phyloP scores from a whole-genome alignment of 2,888 invertebrate genomes.

The Yponomeuta sedellus region DNA sequence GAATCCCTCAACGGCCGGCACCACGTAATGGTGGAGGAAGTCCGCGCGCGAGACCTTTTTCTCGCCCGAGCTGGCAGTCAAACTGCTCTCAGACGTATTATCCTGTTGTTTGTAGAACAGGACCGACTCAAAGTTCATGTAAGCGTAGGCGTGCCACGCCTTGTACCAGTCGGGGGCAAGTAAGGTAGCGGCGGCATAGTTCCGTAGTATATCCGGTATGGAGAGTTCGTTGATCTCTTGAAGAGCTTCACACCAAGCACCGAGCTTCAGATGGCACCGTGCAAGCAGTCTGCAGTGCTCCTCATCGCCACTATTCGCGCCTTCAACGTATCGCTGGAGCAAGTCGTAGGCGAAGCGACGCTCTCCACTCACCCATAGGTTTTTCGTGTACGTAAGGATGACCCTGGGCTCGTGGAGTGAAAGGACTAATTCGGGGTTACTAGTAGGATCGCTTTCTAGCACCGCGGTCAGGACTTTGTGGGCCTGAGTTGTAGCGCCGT shows the following conservation, averaged over 20 bases:
- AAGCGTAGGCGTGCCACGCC: constrained; percentile 99
- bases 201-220: constrained; percentile 84
- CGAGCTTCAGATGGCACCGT: constrained; percentile 94
- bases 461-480: constrained; percentile 95
- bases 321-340: constrained; percentile 84
- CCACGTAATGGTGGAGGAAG: constrained; percentile 86
- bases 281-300: constrained; percentile 78
- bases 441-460: constrained; percentile 88
- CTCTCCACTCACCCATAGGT: constrained; percentile 92
- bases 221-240: constrained; percentile 88
- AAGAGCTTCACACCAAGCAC: constrained; percentile 94
- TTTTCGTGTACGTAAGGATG: constrained; percentile 96
- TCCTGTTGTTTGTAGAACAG: constrained; percentile 76
- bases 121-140: constrained; percentile 98
- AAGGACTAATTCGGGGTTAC: constrained; percentile 79
- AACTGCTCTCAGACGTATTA: constrained; percentile 54
- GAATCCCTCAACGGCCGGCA: constrained; percentile 96
- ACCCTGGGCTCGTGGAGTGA: constrained; percentile 89
- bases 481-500: constrained; percentile 90
- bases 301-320: constrained; percentile 70
- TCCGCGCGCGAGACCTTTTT: constrained; percentile 51
- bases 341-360: constrained; percentile 85
- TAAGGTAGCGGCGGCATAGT: constrained; percentile 89
- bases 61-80: constrained; percentile 45
- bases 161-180: constrained; percentile 94